Percentiles rank a stretch among this genome's conserved stretches.
These are phyloP conservation scores for Drosophila repleta DNA, from an alignment of 1,140 invertebrate genomes.

Conservation along the genomic window DNA sequence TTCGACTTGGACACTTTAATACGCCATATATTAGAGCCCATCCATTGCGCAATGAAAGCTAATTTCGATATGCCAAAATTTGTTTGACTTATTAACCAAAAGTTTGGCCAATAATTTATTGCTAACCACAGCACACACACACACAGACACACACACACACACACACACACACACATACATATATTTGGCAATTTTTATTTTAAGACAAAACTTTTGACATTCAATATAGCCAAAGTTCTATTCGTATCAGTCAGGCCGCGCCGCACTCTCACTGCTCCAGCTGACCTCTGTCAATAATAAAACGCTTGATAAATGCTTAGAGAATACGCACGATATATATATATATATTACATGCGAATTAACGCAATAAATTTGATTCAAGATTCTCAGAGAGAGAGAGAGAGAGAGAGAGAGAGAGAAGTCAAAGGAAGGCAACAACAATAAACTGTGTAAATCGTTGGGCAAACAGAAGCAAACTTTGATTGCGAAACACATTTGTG, in stretches of 20 bases:
- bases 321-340: constrained; percentile 40
- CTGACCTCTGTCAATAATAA: constrained; percentile 75
- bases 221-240: constrained; percentile 19
- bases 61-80: constrained; percentile 61
- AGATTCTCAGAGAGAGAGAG: constrained; percentile 58
- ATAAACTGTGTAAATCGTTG: constrained; percentile 32
- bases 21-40: neutral
- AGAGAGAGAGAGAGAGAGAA: too few species aligned
- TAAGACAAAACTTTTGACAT: constrained; percentile 62
- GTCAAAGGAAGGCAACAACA: constrained; percentile 10
- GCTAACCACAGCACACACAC: constrained; percentile 48
- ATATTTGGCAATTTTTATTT: constrained; percentile 68
- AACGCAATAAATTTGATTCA: constrained; percentile 77
- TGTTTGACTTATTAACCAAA: constrained; percentile 59
- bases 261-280: neutral
- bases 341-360: constrained; percentile 81
- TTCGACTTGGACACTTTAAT: neutral
- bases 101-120: constrained; percentile 54
- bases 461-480: constrained; percentile 52
- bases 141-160: constrained; percentile 54
- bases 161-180: constrained; percentile 49
- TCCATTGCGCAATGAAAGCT: constrained; percentile 32
- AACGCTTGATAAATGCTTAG: constrained; percentile 78
- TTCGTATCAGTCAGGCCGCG: constrained; percentile 12
- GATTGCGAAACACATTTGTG: constrained; percentile 79